Evolutionary conservation across 1,140 invertebrate species (phyloP), one percentile per base, ranked within the genome.

Genomic region (Uloborus diversus): DNA sequence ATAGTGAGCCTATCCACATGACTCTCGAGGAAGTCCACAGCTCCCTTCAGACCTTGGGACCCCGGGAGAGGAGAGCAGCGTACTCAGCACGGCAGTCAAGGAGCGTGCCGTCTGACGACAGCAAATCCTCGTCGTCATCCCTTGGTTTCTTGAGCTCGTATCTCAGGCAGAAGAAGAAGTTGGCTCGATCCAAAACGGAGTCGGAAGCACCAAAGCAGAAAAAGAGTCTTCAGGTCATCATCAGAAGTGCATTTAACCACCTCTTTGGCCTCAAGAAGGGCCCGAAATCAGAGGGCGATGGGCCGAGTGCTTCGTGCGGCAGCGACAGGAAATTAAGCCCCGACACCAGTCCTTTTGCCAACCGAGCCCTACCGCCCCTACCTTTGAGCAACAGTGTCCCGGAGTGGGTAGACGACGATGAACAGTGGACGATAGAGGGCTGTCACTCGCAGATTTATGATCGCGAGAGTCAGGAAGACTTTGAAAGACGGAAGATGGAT

Each of bases 11-110:
- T 1, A 90, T 94, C 71, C 93, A 95, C 84, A 93, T 95, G 91
- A 94, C 93, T 11, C 86, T 95, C 23, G 92, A 94, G 79, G 93
- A 96, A 87, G 93, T 95, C 81, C 90, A 93, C 57, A 81, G 59
- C n/a, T 84, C 82, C 25, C 61, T 81, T 91, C 93, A 83, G 94
- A 94, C 85, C 87, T 94, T 80, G 14, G 70, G 32, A 51, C 42
- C 71, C 7, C 65, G 69, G 7, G 64, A 69, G 27, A 79, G 59
- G 3, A 27, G 64, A 5, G 76, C 62, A 35, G 13, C 51, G 4
- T 79, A 68, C 27, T n/a, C n/a, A n/a, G 65, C 76, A 30, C 37
- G 64, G 23, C 69, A 62, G 17, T 79, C 76, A 17, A 79, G 69
- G 17, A 79, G 76, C 20, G 76, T 68, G 11, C 76, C 42, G 35